Conservation (phyloP, 2,797 vertebrate species). For the Sebastes cheni region DNA sequence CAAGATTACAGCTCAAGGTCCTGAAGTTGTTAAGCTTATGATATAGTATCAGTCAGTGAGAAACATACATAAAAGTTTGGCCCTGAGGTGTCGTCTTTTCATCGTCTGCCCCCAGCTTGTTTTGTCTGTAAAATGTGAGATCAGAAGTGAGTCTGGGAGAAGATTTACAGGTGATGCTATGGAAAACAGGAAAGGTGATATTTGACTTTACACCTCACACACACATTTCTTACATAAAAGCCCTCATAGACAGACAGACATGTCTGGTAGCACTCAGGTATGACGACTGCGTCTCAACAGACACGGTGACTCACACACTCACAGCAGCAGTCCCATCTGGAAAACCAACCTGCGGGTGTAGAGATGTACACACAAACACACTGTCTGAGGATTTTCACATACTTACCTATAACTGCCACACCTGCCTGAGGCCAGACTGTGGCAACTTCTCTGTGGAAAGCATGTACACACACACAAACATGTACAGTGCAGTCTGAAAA, state of each 20-base stretch:
- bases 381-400: constrained; percentile 24
- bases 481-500: neutral
- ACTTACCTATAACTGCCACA: constrained; percentile 26
- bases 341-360: constrained; percentile 50
- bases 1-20: constrained; percentile 20
- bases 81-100: constrained; percentile 16
- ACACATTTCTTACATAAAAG: constrained; percentile 24
- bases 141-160: constrained; percentile 2
- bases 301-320: constrained; percentile 73
- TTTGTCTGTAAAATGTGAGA: constrained; percentile 54
- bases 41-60: constrained; percentile 9
- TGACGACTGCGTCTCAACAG: constrained; percentile 63
- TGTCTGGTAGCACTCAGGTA: constrained; percentile 76
- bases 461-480: constrained; percentile 7
- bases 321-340: constrained; percentile 73
- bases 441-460: constrained; percentile 23
- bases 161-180: constrained; percentile 50
- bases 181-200: constrained; percentile 45
- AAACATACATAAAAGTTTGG: neutral
- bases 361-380: constrained; percentile 44
- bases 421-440: constrained; percentile 45
- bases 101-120: neutral
- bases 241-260: constrained; percentile 57
- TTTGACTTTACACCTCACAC: constrained; percentile 41
- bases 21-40: neutral